These are phyloP conservation scores for Gastrophryne carolinensis DNA, from an alignment of 2,797 vertebrate species.

Conservation along the genomic window DNA sequence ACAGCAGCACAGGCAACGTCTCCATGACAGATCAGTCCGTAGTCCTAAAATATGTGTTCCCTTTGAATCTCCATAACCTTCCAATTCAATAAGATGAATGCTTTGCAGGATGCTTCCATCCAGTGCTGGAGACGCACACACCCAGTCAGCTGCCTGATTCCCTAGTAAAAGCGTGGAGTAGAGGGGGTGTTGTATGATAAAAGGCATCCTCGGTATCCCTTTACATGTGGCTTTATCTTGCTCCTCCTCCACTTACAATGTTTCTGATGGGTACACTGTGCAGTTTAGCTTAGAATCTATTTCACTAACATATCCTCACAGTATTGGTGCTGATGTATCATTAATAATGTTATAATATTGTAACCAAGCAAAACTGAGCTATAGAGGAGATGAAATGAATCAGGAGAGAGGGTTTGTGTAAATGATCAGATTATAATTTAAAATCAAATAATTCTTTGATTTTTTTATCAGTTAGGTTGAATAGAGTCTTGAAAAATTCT, in stretches of 20 bases:
- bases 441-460: too few relatives aligned
- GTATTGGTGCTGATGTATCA: too few relatives aligned
- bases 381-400: too few relatives aligned
- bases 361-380: too few relatives aligned
- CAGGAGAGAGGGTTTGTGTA: too few relatives aligned
- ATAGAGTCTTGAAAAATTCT: too few relatives aligned
- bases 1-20: not conserved
- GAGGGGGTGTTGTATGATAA: not conserved
- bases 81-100: not conserved
- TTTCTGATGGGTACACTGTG: not conserved
- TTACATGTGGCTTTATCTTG: not conserved
- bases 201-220: not conserved
- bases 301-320: too few relatives aligned
- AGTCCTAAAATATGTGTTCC: not conserved
- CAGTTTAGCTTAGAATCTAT: too few relatives aligned
- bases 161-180: not conserved
- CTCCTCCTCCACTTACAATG: not conserved
- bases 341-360: too few relatives aligned
- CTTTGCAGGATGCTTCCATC: not conserved
- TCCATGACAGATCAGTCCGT: not conserved
- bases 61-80: not conserved
- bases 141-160: conserved; percentile 18
- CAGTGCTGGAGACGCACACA: conserved; percentile 1
- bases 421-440: too few relatives aligned
- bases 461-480: too few relatives aligned